These are phyloP conservation scores for Turdus rufiventris DNA, from an alignment of 2,113 vertebrate genomes.

Conservation along the genomic window DNA sequence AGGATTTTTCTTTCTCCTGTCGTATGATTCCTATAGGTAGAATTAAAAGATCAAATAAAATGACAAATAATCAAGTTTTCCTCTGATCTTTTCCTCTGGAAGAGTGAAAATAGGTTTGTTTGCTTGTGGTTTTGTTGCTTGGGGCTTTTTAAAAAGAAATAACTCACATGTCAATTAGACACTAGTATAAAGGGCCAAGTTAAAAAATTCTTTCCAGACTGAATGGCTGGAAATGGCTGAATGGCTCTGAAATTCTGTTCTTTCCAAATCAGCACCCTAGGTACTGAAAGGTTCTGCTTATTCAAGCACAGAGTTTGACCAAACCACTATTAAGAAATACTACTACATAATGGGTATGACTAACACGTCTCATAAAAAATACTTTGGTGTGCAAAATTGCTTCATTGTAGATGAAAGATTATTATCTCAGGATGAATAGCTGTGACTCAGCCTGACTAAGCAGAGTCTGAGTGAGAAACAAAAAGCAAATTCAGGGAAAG, in stretches of 20 bases:
- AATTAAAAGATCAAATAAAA: background rate
- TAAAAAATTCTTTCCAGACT: background rate
- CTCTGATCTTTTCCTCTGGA: background rate
- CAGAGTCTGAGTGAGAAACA: background rate
- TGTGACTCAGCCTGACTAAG: slow-evolving; percentile 28
- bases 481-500: background rate
- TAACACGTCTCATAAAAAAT: background rate
- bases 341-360: background rate
- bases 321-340: background rate
- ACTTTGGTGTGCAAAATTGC: background rate
- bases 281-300: background rate
- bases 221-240: background rate
- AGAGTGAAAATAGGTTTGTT: background rate
- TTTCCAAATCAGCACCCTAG: background rate
- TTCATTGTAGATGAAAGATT: background rate
- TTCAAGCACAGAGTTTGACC: background rate
- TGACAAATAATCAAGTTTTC: background rate
- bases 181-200: background rate
- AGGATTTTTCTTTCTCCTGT: background rate
- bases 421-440: background rate
- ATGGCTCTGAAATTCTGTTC: background rate
- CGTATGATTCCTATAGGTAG: background rate
- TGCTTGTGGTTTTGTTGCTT: background rate
- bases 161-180: background rate
- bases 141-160: background rate